These are phyloP conservation scores for Pavo muticus DNA, from an alignment of 2,113 vertebrate genomes.

Conservation along the genomic window DNA sequence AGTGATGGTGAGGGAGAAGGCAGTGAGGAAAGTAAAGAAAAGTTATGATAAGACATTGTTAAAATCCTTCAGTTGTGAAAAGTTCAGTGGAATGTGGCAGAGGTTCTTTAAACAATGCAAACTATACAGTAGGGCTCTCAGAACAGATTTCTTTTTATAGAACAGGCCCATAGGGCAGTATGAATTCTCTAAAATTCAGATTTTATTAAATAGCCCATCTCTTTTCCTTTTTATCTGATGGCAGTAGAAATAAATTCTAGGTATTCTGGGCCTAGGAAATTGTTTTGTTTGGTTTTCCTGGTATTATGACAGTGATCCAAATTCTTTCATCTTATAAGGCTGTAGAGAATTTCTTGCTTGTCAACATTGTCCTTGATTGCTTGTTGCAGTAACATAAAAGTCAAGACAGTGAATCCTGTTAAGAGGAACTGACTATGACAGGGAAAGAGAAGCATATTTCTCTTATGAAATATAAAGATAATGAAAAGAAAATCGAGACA, in stretches of 20 bases:
- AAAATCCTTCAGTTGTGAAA: conserved; percentile 21
- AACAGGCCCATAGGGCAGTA: not conserved
- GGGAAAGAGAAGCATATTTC: not conserved
- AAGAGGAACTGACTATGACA: conserved; percentile 4
- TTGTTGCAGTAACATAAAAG: not conserved
- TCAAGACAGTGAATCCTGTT: conserved; percentile 20
- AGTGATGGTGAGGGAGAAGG: not conserved
- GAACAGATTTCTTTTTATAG: conserved; percentile 32
- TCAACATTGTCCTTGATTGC: conserved; percentile 25
- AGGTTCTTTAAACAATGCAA: conserved; percentile 19
- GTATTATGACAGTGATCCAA: not conserved
- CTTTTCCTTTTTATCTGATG: not conserved
- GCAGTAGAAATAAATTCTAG: conserved; percentile 15
- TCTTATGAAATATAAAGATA: conserved; percentile 13
- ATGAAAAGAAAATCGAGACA: conserved; percentile 25
- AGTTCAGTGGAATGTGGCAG: conserved; percentile 9
- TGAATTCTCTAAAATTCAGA: conserved; percentile 17
- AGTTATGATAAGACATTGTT: not conserved
- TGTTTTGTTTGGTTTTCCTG: not conserved
- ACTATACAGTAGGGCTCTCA: not conserved
- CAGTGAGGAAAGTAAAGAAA: conserved; percentile 1
- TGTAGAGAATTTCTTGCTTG: conserved; percentile 20
- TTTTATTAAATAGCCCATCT: conserved; percentile 3
- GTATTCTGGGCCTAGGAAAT: not conserved
- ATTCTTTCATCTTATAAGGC: conserved; percentile 11